phyloP scores from a whole-genome alignment of 2,888 invertebrate species.

The Metallyticus violacea region DNA sequence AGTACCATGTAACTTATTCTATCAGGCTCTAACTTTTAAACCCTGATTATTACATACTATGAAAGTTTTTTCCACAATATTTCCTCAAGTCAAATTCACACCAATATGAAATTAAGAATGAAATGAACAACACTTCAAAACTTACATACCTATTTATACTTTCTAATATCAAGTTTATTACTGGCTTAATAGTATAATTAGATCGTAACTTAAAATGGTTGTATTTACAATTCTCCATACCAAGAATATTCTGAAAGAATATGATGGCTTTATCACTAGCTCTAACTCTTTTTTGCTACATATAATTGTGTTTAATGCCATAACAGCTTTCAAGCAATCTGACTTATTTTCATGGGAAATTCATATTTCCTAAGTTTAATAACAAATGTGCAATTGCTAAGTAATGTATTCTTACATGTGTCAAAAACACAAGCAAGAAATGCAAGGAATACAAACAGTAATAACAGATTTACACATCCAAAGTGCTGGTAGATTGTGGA shows the following conservation, averaged over 20 bases:
- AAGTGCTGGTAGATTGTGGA: neutral
- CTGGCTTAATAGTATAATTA: too few relatives aligned
- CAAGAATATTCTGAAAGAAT: neutral
- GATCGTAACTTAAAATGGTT: too few relatives aligned
- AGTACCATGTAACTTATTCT: too few relatives aligned
- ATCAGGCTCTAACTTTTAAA: too few relatives aligned
- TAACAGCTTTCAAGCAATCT: neutral
- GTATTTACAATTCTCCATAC: neutral
- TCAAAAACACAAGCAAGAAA: constrained; percentile 7
- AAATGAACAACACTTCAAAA: too few relatives aligned
- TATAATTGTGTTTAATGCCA: neutral
- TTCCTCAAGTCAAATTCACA: too few relatives aligned
- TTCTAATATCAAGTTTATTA: too few relatives aligned
- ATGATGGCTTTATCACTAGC: neutral
- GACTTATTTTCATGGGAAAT: neutral
- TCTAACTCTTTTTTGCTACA: neutral
- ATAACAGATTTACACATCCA: neutral
- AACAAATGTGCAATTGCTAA: neutral
- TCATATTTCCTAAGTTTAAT: neutral
- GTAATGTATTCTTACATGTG: neutral
- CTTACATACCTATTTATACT: too few relatives aligned
- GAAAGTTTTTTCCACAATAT: too few relatives aligned
- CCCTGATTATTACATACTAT: too few relatives aligned
- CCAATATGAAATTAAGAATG: too few relatives aligned
- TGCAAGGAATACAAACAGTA: neutral